Percentiles rank a stretch among this genome's conserved stretches.
Conservation (phyloP, 2,797 vertebrate genomes). For the Clarias pachynema region DNA sequence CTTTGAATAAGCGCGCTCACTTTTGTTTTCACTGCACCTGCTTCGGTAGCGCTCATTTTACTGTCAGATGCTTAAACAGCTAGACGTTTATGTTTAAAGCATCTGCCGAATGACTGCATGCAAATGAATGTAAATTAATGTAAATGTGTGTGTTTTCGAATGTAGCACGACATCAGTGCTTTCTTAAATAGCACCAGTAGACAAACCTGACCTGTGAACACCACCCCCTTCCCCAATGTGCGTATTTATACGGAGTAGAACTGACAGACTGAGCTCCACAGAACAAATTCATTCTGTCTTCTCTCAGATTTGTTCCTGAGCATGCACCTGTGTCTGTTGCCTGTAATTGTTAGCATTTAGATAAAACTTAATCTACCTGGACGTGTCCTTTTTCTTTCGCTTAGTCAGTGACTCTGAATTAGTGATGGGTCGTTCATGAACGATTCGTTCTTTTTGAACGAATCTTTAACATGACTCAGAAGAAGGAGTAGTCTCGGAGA, state of each 20-base stretch:
- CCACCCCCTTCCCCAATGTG: not conserved
- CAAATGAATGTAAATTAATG: conserved; percentile 8
- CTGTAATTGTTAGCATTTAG: conserved; percentile 35
- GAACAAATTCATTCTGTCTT: conserved; percentile 8
- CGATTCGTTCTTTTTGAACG: no score
- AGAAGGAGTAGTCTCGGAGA: no score
- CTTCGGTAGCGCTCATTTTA: not conserved
- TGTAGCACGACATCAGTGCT: conserved; percentile 1
- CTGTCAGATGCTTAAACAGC: not conserved
- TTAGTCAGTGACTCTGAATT: no score
- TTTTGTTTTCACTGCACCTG: not conserved
- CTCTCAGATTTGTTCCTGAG: not conserved
- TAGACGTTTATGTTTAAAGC: conserved; percentile 1
- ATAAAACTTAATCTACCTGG: conserved; percentile 20
- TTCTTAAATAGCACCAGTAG: conserved; percentile 35
- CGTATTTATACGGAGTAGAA: conserved; percentile 23
- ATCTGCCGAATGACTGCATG: not conserved
- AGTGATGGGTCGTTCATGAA: no score
- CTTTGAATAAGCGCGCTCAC: no score
- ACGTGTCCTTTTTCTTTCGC: not conserved
- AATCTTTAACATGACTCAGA: no score
- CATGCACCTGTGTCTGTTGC: not conserved
- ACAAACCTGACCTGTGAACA: conserved; percentile 19
- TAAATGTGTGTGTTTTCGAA: conserved; percentile 10
- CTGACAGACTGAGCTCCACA: conserved; percentile 19